phyloP scores from a whole-genome alignment of 2,113 vertebrate species.

The Pholis gunnellus region DNA sequence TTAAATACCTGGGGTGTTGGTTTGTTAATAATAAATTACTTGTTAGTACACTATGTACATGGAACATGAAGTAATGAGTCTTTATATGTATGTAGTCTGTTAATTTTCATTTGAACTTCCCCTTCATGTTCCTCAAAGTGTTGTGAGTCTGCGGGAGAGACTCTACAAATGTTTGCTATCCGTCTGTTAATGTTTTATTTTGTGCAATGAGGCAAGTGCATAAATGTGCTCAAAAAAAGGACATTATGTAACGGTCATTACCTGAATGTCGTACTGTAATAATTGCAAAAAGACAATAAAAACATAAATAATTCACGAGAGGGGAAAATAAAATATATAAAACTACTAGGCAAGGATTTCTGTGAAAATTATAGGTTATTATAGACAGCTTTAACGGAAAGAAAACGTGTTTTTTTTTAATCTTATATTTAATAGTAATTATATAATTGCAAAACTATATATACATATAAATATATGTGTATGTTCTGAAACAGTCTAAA shows the following conservation, averaged over 20 bases:
- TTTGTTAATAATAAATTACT: slow-evolving; percentile 9
- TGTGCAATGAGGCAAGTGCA: slow-evolving; percentile 15
- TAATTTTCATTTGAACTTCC: slow-evolving; percentile 27
- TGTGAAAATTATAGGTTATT: too few relatives aligned
- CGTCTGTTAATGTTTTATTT: slow-evolving; percentile 68
- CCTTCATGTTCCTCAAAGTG: slow-evolving; percentile 14
- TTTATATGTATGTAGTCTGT: slow-evolving; percentile 4
- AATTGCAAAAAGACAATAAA: slow-evolving; percentile 3
- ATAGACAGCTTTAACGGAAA: too few relatives aligned
- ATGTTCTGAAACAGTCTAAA: background rate
- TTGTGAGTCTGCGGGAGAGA: slow-evolving; percentile 13
- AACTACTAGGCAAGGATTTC: background rate
- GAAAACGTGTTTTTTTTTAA: background rate
- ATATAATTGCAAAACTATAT: background rate
- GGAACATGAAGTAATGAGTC: slow-evolving; percentile 10
- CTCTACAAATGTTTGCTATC: slow-evolving; percentile 39
- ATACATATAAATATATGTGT: background rate
- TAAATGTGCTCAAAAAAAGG: background rate
- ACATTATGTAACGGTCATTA: slow-evolving; percentile 7
- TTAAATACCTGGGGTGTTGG: background rate
- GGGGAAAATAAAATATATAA: slow-evolving; percentile 15
- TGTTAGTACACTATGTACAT: slow-evolving; percentile 15
- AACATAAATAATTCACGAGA: background rate
- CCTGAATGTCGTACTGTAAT: slow-evolving; percentile 9
- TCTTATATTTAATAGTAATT: background rate